Conservation (phyloP, 2,113 vertebrate species). For the Lipotes vexillifer region DNA sequence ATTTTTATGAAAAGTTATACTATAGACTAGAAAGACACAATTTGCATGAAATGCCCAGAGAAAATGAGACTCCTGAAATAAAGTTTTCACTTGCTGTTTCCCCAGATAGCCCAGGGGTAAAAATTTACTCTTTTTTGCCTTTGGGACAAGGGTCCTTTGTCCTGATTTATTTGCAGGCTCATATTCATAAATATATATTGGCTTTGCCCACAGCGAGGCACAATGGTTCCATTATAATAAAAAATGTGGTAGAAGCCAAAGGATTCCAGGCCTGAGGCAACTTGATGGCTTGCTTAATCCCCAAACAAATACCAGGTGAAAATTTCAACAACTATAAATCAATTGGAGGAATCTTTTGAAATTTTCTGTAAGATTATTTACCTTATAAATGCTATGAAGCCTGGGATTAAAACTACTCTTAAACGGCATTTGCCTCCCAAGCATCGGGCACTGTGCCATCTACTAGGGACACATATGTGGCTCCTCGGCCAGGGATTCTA, state of each 20-base stretch:
- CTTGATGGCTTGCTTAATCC: neutral
- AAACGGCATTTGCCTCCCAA: neutral
- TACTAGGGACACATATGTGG: fast-evolving
- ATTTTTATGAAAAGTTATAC: conserved; percentile 31
- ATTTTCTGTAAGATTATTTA: neutral
- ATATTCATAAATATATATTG: neutral
- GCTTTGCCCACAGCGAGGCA: conserved; percentile 40
- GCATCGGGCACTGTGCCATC: fast-evolving
- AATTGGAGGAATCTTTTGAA: conserved; percentile 16
- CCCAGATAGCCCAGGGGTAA: neutral
- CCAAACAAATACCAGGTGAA: neutral
- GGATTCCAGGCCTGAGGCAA: neutral
- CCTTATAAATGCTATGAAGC: neutral
- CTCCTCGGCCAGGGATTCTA: neutral
- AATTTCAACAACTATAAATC: conserved; percentile 46
- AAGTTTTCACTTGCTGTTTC: neutral
- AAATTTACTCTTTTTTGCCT: neutral
- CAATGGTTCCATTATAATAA: neutral
- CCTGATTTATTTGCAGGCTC: conserved; percentile 32
- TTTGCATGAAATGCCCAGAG: neutral
- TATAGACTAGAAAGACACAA: neutral
- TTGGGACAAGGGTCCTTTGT: conserved; percentile 48
- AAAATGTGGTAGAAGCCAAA: conserved; percentile 1
- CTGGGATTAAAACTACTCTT: neutral
- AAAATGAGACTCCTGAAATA: neutral